Percentiles rank a stretch among this genome's conserved stretches.
These are phyloP conservation scores for Sisor rabdophorus DNA, from an alignment of 2,113 vertebrate genomes.

Conservation along the genomic window DNA sequence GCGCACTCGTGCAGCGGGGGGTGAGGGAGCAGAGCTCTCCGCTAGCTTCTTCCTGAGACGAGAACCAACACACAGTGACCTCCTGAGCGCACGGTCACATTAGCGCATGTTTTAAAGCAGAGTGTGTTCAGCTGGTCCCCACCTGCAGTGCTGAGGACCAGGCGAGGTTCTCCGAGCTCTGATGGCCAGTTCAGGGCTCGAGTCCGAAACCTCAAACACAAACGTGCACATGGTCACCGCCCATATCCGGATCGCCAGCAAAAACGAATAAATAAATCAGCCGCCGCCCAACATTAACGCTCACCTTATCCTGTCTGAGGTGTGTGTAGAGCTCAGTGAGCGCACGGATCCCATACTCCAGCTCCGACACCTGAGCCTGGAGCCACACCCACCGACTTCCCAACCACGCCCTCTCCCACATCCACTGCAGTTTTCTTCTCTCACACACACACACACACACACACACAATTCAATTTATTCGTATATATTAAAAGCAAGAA, in stretches of 20 bases:
- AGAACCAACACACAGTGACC: constrained; percentile 26
- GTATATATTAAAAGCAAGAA: too few species aligned
- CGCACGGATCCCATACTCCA: constrained; percentile 65
- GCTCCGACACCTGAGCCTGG: constrained; percentile 63
- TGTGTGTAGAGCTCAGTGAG: constrained; percentile 62
- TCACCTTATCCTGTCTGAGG: constrained; percentile 63
- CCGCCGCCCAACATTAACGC: constrained; percentile 1
- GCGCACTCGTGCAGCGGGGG: constrained; percentile 51
- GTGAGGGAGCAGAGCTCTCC: background rate
- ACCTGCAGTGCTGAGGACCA: constrained; percentile 30
- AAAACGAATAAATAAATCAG: background rate
- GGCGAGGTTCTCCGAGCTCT: constrained; percentile 24
- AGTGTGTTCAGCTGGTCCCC: background rate
- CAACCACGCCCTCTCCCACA: constrained; percentile 57
- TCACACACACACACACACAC: constrained; percentile 42
- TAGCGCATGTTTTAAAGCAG: background rate
- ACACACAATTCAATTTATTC: background rate
- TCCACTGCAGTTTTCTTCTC: constrained; percentile 59
- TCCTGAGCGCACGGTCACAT: background rate
- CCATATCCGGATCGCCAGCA: background rate
- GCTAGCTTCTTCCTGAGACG: constrained; percentile 46
- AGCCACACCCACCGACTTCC: constrained; percentile 68
- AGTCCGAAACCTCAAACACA: constrained; percentile 12
- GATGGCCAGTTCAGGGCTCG: constrained; percentile 33
- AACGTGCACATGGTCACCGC: background rate